Base-by-base conservation (phyloP, 2,113 vertebrate genomes). In the Alethe diademata region DNA sequence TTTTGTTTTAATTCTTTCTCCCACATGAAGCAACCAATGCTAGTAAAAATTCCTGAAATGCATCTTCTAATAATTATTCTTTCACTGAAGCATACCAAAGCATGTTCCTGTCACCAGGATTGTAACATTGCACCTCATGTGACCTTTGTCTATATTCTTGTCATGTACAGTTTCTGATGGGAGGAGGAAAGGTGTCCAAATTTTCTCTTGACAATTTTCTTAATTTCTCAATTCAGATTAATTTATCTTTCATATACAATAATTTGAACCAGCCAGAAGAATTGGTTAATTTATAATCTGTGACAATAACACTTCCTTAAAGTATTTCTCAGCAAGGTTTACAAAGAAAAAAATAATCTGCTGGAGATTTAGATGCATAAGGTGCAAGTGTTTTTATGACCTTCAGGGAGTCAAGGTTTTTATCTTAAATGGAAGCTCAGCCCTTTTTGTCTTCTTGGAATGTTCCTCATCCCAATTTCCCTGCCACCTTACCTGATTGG, bases 311-410 rank as follows among this genome's bases (percentile, higher is more conserved):
- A 35, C 2, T 35, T 7, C 61, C 8, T 45, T 61, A 16, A 61
- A 1, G 0, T 3, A 42, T 81, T 78, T 81, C 4, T 8, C 20
- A 13, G 18, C 8, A 17, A 53, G 11, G 11, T 22, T 47, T 47
- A 3, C 19, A 50, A 42, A 28, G 19, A 62, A 56, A 43, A 50
- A 50, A 15, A 42, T 11, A 19, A 40, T 29, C 29, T 81, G 6
- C 16, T 86, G 26, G 9, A 67, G 11, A 29, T 15, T 25, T 1
- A 12, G 8, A 57, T 0, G 2, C 3, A 11, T 26, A 7, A 80
- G 11, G 5, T n/a, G 5, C 29, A 66, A 56, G 19, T 3, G 0
- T 9, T 66, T 61, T 71, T 35, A 67, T 22, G 7, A 25, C 11
- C 14, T 81, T 23, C 16, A 5, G 5, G 33, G 6, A 72, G 9